Base-by-base conservation (phyloP, 2,888 invertebrate species). In the Drosophila kambysellisi region DNA sequence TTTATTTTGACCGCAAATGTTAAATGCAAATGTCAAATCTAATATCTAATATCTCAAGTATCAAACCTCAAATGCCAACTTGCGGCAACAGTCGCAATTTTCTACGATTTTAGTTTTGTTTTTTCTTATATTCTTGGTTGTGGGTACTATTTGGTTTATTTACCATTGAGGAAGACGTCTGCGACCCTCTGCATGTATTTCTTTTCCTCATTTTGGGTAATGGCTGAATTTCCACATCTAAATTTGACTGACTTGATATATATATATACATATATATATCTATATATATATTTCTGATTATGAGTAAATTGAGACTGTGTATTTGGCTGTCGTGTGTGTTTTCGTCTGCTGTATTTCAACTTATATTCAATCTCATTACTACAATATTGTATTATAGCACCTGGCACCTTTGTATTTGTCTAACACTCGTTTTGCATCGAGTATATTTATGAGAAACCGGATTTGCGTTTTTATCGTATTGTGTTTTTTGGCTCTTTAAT, bases 1-100 rank as follows among this genome's bases (percentile, higher is more conserved):
- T 35, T 48, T 29, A 48, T 59, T 48, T 20, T 57, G 11, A 59
- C 59, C 46, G 20, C 57, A 57, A 57, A 57, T 43, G 57, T 43
- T 9, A 43, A 9, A 43, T 57, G 41, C 57, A 57, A 57, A 57
- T 57, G 20, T 15, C 15, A 32, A 6, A 43, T 57, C 20, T 5
- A n/a, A 32, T 30, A 51, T 43, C 43, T 15, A n/a, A 30, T 29
- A 51, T 51, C n/a, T 32, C 11, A 43, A 57, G 20, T 32, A 15
- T 32, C 17, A 43, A 57, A 57, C 20, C n/a, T 32, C 17, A 43
- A 57, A 57, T 43, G 43, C 15, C 41, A 57, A 57, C 43, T 43
- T 57, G 43, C n/a, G 30, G 30, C 37, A 41, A 20, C 20, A 9
- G 30, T 20, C 41, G n/a, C 17, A 29, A 15, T 46, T 25, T 46